Base-by-base conservation (phyloP, 2,113 vertebrate genomes). In the Vulpes vulpes region DNA sequence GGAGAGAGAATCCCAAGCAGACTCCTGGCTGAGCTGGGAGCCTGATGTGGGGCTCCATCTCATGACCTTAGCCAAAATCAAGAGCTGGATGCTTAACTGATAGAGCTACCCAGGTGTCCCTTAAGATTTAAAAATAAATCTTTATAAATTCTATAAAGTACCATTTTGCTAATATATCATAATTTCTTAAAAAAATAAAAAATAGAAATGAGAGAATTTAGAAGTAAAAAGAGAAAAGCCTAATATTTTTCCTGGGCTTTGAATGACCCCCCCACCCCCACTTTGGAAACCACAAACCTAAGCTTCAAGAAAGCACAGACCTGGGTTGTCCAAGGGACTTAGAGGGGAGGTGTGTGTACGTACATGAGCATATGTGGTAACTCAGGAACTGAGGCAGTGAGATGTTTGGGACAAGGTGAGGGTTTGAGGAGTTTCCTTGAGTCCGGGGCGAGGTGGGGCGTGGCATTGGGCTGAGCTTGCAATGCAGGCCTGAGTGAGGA, bases 191-290 rank as follows among this genome's bases (percentile, higher is more conserved):
- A 17, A 17, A 81, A 95, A 84, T 43, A 35, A 53, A 71, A 94
- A 69, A 62, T 38, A 76, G 35, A 90, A 87, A 82, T 64, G 23
- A 96, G 35, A 64, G 59, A 83, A 86, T 53, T 76, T 30, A 43
- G 74, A 90, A 53, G n/a, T 74, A 81, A 89, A 92, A 94, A 71
- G 30, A 69, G 51, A 91, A 80, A 73, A 62, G 22, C 3, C 17
- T 49, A 64, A 9, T 89, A 67, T 38, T 91, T 65, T 88, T 38
- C 27, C 64, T 25, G 65, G 93, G 76, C 2, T 11, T 91, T 15
- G 23, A 80, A 74, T 0, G 8, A 84, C 16, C 25, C 11, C 10
- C 43, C 43, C 43, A 7, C 43, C 43, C 43, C 27, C 22, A 43
- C 35, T 25, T 92, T 85, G 83, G 83, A 74, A 94, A 89, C 6